These are phyloP conservation scores for Temnothorax rugatulus DNA, from an alignment of 2,888 invertebrate species.

Conservation along the genomic window DNA sequence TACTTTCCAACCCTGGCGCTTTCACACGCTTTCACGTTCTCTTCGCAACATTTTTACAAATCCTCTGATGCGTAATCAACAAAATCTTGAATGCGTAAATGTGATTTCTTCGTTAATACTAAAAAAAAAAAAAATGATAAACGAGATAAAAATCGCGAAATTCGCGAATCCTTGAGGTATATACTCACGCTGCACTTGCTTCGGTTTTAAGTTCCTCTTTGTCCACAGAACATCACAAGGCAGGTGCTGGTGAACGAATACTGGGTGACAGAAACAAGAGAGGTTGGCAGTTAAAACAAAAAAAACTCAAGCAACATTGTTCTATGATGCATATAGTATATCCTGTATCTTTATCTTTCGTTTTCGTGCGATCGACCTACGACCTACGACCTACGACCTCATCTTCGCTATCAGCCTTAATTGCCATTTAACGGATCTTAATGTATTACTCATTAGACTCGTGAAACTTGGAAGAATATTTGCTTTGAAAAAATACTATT, in stretches of 20 bases:
- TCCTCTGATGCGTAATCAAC: neutral
- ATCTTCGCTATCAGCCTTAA: slow-evolving; percentile 7
- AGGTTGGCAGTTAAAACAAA: slow-evolving; percentile 91
- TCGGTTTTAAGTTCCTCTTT: slow-evolving; percentile 86
- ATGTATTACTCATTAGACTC: slow-evolving; percentile 23
- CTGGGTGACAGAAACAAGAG: slow-evolving; percentile 97
- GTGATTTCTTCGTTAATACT: neutral
- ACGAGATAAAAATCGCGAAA: slow-evolving; percentile 21
- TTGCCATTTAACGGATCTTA: neutral
- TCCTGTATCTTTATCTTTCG: slow-evolving; percentile 70
- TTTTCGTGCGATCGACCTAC: slow-evolving; percentile 46
- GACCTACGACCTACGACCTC: slow-evolving; percentile 25
- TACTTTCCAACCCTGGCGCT: neutral
- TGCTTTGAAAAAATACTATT: neutral
- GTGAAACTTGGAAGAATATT: neutral
- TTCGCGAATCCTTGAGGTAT: slow-evolving; percentile 33
- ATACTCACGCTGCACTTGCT: slow-evolving; percentile 54
- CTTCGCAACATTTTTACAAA: slow-evolving; percentile 14
- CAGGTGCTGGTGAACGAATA: slow-evolving; percentile 97
- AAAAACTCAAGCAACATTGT: slow-evolving; percentile 81
- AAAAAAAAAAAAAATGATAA: neutral
- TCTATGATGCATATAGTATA: slow-evolving; percentile 82
- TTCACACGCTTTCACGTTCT: slow-evolving; percentile 26
- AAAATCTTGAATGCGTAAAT: slow-evolving; percentile 3
- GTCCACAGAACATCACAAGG: slow-evolving; percentile 98